Evolutionary conservation across 53 echinoderm and acorn worm species (phyloP), one percentile per base, ranked within the genome.

Genomic region (Temnopleurus reevesii): DNA sequence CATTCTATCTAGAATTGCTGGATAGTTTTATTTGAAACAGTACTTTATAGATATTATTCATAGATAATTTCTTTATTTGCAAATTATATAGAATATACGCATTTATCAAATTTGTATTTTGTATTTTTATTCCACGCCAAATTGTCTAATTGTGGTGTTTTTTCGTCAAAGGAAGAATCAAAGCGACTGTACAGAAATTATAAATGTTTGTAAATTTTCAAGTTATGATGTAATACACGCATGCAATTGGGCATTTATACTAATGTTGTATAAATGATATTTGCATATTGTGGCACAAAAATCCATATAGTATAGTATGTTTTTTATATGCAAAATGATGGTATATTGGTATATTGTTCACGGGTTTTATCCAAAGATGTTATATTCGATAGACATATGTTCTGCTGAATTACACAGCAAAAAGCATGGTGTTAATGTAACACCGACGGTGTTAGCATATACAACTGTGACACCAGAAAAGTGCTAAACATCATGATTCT

Each of bases 341-440:
- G 80, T 80, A 80, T 80, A 77, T 38, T 80, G 80, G 80, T 80
- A 80, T 49, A 51, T 71, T 71, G 71, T 71, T 46, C 80, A 80
- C 80, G 80, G 80, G 80, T 80, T 26, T 46, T 29, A 80, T 80
- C 80, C 80, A 80, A 80, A 80, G 80, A 80, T 35, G 28, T 53
- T 51, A 49, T 17, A 46, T 46, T 15, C 21, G 10, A 41, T 41
- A 8, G 63, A n/a, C 41, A n/a, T 10, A 5, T 41, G 41, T 41
- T 43, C 63, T 63, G 63, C 63, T 63, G 63, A 63, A 33, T 33
- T 63, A 33, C n/a, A n/a, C 33, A n/a, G n/a, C n/a, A n/a, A n/a
- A n/a, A n/a, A n/a, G n/a, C n/a, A n/a, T n/a, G n/a, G n/a, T n/a
- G n/a, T n/a, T n/a, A n/a, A n/a, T n/a, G n/a, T n/a, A n/a, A n/a